Conservation (phyloP, 2,797 vertebrate species). For the Syncerus caffer region DNA sequence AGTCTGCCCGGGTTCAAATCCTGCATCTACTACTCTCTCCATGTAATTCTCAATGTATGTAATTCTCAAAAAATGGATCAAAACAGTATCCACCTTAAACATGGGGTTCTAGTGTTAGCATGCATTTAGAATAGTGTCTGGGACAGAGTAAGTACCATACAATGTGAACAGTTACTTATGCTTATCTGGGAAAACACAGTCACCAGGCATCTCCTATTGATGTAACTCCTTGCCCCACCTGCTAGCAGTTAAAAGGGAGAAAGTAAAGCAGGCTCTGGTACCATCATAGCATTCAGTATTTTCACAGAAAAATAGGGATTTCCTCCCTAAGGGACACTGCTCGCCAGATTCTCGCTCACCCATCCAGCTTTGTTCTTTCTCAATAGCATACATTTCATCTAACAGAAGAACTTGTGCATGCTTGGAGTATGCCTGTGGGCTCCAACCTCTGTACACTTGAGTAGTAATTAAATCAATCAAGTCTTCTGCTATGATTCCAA, state of each 20-base stretch:
- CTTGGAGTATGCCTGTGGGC: slow-evolving; percentile 47
- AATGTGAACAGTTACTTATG: neutral
- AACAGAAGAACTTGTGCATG: slow-evolving; percentile 1
- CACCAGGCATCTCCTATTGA: neutral
- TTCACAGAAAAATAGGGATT: neutral
- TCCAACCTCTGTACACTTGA: slow-evolving; percentile 53
- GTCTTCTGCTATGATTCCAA: slow-evolving; percentile 33
- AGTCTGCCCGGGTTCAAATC: neutral
- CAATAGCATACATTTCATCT: neutral
- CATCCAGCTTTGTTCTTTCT: neutral
- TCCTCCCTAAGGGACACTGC: neutral
- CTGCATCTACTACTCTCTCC: neutral
- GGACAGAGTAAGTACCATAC: neutral
- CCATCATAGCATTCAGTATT: neutral
- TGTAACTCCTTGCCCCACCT: neutral
- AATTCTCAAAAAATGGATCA: neutral
- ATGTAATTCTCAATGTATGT: too few relatives aligned
- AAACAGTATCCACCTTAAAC: neutral
- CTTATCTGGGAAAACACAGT: neutral
- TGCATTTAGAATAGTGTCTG: neutral
- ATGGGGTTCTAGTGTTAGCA: neutral
- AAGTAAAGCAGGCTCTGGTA: neutral
- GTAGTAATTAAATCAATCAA: slow-evolving; percentile 73
- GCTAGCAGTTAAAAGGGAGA: neutral
- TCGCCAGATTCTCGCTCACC: neutral